A percentile compares a stretch with the other conserved stretches of the same genome.
Conservation (phyloP, 2,113 vertebrate genomes). For the Melanotaenia duboulayi region DNA sequence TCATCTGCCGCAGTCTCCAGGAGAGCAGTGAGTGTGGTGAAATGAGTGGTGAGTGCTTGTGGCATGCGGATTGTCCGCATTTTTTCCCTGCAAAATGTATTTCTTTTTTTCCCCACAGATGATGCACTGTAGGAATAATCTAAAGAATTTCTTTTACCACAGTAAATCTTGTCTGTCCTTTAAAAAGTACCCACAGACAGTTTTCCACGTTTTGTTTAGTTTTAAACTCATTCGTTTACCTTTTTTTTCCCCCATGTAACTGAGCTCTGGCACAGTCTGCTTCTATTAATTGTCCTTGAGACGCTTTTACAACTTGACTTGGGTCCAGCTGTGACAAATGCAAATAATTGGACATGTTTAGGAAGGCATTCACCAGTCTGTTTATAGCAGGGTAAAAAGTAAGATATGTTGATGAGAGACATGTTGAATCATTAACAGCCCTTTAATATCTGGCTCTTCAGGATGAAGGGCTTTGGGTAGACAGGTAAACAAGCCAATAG, state of each 20-base stretch:
- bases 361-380: not conserved
- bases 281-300: not conserved
- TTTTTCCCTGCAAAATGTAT: not conserved
- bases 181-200: too few relatives aligned
- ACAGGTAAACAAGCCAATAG: too few relatives aligned
- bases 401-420: not conserved
- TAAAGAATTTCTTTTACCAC: not conserved
- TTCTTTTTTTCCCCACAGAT: not conserved
- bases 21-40: slow-evolving; percentile 22
- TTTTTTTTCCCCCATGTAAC: not conserved
- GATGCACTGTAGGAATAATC: accelerated
- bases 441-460: too few relatives aligned
- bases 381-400: not conserved
- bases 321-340: not conserved
- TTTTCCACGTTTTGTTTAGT: not conserved
- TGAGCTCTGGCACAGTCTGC: too few relatives aligned
- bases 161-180: not conserved
- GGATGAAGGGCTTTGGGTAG: too few relatives aligned
- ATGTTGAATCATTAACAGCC: too few relatives aligned
- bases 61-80: slow-evolving; percentile 1
- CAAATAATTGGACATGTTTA: not conserved
- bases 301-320: not conserved
- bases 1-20: slow-evolving; percentile 32
- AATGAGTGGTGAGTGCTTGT: slow-evolving; percentile 14
- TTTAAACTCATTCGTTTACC: not conserved